Conservation (phyloP, 2,888 invertebrate species). For the Sepiola atlantica region DNA sequence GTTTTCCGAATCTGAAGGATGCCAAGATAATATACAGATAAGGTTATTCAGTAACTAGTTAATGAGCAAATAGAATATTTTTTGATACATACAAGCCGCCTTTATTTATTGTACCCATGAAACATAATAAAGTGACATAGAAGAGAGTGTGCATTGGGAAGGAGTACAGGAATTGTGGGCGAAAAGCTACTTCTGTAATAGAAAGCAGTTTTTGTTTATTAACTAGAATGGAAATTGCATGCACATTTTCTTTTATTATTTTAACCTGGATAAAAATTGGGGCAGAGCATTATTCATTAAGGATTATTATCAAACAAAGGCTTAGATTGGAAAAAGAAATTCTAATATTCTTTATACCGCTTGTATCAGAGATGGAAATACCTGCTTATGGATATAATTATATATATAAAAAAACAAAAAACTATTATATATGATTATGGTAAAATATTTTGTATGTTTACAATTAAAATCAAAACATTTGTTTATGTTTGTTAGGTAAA, state of each 20-base stretch:
- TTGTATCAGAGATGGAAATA: not conserved
- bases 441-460: not conserved
- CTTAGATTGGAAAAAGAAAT: not conserved
- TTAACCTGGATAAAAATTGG: not conserved
- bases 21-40: no score
- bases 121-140: not conserved
- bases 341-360: not conserved
- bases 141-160: no score
- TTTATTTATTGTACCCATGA: conserved; percentile 8
- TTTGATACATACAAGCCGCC: not conserved
- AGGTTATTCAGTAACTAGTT: no score
- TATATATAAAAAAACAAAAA: no score
- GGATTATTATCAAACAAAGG: not conserved
- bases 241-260: not conserved
- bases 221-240: not conserved
- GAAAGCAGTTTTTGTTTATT: not conserved
- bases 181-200: not conserved
- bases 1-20: no score
- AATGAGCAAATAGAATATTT: not conserved
- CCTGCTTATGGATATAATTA: not conserved
- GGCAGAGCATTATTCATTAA: not conserved
- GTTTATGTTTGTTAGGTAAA: no score
- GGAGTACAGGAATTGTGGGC: not conserved
- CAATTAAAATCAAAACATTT: no score
- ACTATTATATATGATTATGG: not conserved